These are phyloP conservation scores for Antigone vipio DNA, from an alignment of 2,113 vertebrate species.

Conservation along the genomic window DNA sequence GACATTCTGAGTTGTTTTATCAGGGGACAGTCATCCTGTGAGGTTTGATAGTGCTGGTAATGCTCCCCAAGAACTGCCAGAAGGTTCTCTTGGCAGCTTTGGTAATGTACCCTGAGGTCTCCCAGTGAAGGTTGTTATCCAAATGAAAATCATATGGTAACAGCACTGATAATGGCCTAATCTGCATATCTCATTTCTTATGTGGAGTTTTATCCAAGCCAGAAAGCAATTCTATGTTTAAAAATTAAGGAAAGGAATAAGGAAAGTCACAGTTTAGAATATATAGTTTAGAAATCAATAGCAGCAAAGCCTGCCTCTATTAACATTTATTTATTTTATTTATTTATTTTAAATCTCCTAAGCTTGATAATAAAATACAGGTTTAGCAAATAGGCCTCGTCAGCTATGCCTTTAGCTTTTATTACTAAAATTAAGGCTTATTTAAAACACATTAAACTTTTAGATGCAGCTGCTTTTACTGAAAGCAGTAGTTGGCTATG, in stretches of 20 bases:
- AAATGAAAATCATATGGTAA: neutral
- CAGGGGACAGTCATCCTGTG: neutral
- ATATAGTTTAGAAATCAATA: conserved; percentile 15
- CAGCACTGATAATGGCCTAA: neutral
- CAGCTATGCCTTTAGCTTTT: neutral
- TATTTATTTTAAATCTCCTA: conserved; percentile 7
- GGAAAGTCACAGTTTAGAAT: neutral
- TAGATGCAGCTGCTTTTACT: neutral
- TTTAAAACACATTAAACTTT: neutral
- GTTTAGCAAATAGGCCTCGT: neutral
- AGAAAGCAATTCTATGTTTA: neutral
- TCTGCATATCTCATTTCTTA: neutral
- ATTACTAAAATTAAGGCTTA: neutral
- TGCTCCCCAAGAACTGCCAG: neutral
- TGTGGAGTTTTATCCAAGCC: neutral
- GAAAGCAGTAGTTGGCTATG: neutral
- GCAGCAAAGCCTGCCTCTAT: neutral
- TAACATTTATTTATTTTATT: conserved; percentile 5
- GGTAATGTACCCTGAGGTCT: neutral
- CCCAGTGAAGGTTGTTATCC: neutral
- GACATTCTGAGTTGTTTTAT: neutral
- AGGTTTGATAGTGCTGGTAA: neutral
- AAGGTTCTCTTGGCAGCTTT: neutral
- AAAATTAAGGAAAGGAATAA: neutral
- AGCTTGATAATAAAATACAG: neutral